Conservation (phyloP, 2,888 invertebrate species). For the Marronus borbonicus region DNA sequence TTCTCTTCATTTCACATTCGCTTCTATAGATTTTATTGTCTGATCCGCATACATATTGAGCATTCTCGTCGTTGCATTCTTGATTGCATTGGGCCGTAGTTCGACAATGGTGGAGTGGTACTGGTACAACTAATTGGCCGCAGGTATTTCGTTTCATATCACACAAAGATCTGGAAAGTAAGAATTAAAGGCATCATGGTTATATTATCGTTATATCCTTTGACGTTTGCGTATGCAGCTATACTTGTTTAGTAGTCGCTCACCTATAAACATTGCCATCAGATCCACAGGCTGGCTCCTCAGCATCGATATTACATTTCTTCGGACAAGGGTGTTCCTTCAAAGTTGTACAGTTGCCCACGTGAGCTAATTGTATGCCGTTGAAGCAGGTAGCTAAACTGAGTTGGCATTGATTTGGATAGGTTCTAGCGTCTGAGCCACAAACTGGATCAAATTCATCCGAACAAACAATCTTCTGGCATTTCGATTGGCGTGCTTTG, state of each 20-base stretch:
- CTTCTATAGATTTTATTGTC: slow-evolving; percentile 92
- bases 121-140: slow-evolving; percentile 87
- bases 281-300: slow-evolving; percentile 88
- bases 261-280: slow-evolving; percentile 91
- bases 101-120: slow-evolving; percentile 87
- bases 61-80: slow-evolving; percentile 79
- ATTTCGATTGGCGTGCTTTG: slow-evolving; percentile 81
- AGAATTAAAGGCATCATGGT: background rate
- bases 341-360: slow-evolving; percentile 88
- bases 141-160: slow-evolving; percentile 88
- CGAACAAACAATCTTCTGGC: slow-evolving; percentile 81
- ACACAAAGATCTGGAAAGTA: slow-evolving; percentile 78
- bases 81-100: slow-evolving; percentile 89
- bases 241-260: slow-evolving; percentile 51
- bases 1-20: slow-evolving; percentile 92
- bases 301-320: slow-evolving; percentile 74
- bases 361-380: slow-evolving; percentile 90
- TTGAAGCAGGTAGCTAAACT: slow-evolving; percentile 89
- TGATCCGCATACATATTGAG: slow-evolving; percentile 88
- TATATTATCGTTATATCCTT: too few relatives aligned
- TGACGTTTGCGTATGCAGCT: background rate
- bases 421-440: slow-evolving; percentile 90
- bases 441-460: slow-evolving; percentile 86
- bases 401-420: slow-evolving; percentile 86
- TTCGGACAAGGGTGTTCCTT: slow-evolving; percentile 78